A percentile compares a stretch with the other conserved stretches of the same genome.
Conservation (phyloP, 2,797 vertebrate genomes). For the Pelochelys cantorii region DNA sequence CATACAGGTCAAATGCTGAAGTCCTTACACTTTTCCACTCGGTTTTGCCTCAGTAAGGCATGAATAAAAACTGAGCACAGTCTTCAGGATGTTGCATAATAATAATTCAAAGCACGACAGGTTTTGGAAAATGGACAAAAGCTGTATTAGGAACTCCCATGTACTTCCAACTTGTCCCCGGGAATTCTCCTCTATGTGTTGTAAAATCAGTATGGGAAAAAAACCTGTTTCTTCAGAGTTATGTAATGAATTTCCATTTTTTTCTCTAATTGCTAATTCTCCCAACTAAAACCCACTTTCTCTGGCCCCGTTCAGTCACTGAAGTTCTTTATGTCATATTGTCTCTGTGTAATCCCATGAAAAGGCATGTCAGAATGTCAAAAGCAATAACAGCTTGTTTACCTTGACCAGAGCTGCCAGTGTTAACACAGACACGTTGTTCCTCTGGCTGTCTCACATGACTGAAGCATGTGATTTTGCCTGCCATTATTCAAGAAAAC, state of each 20-base stretch:
- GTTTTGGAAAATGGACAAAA: slow-evolving; percentile 4
- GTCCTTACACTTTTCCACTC: neutral
- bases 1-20: neutral
- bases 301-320: neutral
- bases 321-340: slow-evolving; percentile 1
- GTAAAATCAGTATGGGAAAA: neutral
- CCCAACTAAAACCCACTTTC: neutral
- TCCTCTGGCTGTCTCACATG: neutral
- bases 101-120: neutral
- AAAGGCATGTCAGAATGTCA: neutral
- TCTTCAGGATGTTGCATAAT: neutral
- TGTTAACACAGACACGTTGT: neutral
- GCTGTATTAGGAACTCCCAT: neutral
- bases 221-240: slow-evolving; percentile 23
- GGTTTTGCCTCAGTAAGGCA: neutral
- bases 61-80: neutral
- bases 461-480: neutral
- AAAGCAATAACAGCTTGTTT: neutral
- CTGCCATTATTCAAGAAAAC: slow-evolving; percentile 4
- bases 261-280: neutral
- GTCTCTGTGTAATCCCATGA: neutral
- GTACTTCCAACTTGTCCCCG: slow-evolving; percentile 15
- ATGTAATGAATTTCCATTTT: neutral
- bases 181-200: neutral
- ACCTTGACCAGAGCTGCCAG: neutral